These are phyloP conservation scores for Leptopilina boulardi DNA, from an alignment of 1,140 invertebrate species.

Conservation along the genomic window DNA sequence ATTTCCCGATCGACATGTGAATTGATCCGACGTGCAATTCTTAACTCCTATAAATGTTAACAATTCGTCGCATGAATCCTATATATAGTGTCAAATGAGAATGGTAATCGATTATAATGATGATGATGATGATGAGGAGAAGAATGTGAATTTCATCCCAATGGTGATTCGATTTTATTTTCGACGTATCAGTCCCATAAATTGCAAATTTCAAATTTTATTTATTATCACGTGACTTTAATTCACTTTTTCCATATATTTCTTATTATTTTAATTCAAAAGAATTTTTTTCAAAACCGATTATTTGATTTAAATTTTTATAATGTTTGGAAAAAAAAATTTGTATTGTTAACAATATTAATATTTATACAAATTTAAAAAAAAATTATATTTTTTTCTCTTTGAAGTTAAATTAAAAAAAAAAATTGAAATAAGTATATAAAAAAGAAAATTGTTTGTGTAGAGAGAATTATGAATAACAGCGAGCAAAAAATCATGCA, in stretches of 20 bases:
- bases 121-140: constrained; percentile 13
- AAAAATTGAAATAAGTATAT: too few species aligned
- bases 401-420: too few species aligned
- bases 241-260: not conserved
- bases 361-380: too few species aligned
- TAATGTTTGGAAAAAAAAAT: too few species aligned
- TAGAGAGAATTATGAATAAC: too few species aligned
- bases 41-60: constrained; percentile 55
- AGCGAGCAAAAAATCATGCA: not conserved
- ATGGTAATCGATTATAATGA: constrained; percentile 37
- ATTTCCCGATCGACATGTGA: constrained; percentile 85
- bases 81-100: constrained; percentile 24
- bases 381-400: too few species aligned
- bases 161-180: constrained; percentile 34
- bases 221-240: constrained; percentile 1
- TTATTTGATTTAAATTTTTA: too few species aligned
- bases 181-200: constrained; percentile 26
- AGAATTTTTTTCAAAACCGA: too few species aligned
- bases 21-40: constrained; percentile 90
- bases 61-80: constrained; percentile 48
- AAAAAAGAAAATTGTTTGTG: too few species aligned
- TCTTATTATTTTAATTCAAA: not conserved
- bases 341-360: too few species aligned
- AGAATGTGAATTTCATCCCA: constrained; percentile 27
- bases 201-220: constrained; percentile 26